Conservation (phyloP, 2,113 vertebrate genomes). For the Elephantulus edwardii region DNA sequence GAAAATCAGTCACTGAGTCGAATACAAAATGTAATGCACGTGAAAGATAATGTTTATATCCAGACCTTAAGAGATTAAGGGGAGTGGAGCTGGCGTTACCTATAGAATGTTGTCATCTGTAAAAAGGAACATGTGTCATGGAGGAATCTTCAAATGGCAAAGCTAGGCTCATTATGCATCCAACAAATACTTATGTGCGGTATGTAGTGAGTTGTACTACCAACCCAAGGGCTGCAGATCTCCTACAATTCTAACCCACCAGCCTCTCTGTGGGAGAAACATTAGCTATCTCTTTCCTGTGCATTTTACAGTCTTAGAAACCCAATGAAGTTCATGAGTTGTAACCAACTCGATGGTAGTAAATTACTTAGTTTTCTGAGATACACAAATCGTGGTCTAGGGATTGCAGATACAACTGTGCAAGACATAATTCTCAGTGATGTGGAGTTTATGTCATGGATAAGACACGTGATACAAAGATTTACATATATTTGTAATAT, state of each 20-base stretch:
- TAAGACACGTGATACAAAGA: constrained; percentile 4
- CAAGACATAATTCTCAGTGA: not conserved
- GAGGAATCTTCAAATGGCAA: constrained; percentile 38
- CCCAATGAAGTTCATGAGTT: too few species aligned
- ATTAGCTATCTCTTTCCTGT: too few species aligned
- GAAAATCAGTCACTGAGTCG: not conserved
- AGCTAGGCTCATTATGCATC: not conserved
- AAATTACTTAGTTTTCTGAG: too few species aligned
- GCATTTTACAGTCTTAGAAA: too few species aligned
- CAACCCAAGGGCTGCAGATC: too few species aligned
- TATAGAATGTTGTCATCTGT: not conserved
- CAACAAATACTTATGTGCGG: constrained; percentile 11
- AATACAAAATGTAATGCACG: not conserved
- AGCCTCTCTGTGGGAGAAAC: too few species aligned
- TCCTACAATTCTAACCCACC: too few species aligned
- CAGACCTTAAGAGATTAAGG: not conserved
- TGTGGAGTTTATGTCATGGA: not conserved
- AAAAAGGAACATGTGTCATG: not conserved
- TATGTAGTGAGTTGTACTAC: too few species aligned
- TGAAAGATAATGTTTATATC: not conserved
- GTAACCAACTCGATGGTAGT: too few species aligned
- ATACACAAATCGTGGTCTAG: not conserved
- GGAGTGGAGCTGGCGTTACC: not conserved
- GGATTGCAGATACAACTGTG: not conserved
- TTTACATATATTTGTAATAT: not conserved